A percentile compares a stretch with the other conserved stretches of the same genome.
phyloP scores from a whole-genome alignment of 2,113 vertebrate species.

The Phylloscopus whistleri region DNA sequence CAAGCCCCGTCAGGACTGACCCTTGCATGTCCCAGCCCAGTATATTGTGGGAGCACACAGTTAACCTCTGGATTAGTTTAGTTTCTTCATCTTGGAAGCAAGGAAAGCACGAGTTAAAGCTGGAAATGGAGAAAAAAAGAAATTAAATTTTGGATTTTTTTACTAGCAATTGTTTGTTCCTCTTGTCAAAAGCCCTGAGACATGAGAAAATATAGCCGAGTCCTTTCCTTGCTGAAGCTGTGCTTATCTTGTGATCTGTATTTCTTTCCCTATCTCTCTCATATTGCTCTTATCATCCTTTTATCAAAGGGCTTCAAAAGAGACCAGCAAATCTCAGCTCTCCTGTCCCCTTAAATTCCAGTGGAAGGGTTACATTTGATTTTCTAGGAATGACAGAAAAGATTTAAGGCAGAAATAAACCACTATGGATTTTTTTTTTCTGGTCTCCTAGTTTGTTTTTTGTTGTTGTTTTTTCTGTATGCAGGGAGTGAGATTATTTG shows the following conservation, averaged over 20 bases:
- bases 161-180: neutral
- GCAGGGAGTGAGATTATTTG: neutral
- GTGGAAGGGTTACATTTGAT: neutral
- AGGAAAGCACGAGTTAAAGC: neutral
- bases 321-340: neutral
- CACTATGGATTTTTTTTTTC: neutral
- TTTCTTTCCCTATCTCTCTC: neutral
- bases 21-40: neutral
- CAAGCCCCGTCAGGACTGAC: neutral
- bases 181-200: neutral
- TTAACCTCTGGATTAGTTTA: neutral
- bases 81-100: neutral
- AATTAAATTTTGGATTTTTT: neutral
- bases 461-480: neutral
- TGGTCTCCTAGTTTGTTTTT: neutral
- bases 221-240: neutral
- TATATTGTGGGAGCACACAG: neutral
- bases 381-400: neutral
- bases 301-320: constrained; percentile 15
- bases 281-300: neutral
- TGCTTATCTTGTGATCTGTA: neutral
- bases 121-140: neutral
- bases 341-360: neutral
- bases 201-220: neutral
- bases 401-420: neutral